Base-by-base conservation (phyloP, 2,797 vertebrate species). In the Fistularia commersonii region DNA sequence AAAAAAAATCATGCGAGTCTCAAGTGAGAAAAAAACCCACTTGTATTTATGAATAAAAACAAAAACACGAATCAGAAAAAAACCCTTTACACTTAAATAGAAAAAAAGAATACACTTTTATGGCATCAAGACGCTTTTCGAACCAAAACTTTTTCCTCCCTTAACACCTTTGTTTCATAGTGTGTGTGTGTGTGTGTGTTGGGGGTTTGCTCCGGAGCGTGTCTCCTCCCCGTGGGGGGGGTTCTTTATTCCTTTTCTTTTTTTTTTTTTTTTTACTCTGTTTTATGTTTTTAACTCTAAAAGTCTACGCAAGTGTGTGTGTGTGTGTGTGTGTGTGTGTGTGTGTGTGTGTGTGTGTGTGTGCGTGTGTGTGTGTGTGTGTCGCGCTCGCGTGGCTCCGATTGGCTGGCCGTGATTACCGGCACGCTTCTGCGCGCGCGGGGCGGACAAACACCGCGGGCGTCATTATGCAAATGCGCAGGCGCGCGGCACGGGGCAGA, bases 401-500 rank as follows among this genome's bases (percentile, higher is more conserved):
- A 94, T 95, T 92, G 94, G 92, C 80, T 81, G 42, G 72, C 72
- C 50, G 85, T 93, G 95, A 95, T 94, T 91, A 93, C 87, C 92
- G 94, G 95, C 95, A 98, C 95, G 90, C 94, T 97, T 93, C 94
- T 69, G 33, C 33, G 11, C 36, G 54, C 48, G 86, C 87, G 74
- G 77, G 52, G 77, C 72, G 77, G 72, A 78, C 76, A 83, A 86
- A 88, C 88, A 87, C 83, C 84, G 67, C 57, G 1, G 81, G 90
- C 90, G 92, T 90, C 82, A 91, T 93, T 93, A 94, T 95, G 93
- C 83, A 92, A 93, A 95, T 92, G 64, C 76, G 79, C 70, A 69
- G 77, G 69, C 86, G 88, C 80, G 87, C 89, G 90, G 94, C 95
- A 97, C 95, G 94, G 94, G 94, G 93, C 93, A 92, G 93, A 94